A percentile compares a stretch with the other conserved stretches of the same genome.
phyloP scores from a whole-genome alignment of 1,140 invertebrate genomes.

The Euschistus heros region DNA sequence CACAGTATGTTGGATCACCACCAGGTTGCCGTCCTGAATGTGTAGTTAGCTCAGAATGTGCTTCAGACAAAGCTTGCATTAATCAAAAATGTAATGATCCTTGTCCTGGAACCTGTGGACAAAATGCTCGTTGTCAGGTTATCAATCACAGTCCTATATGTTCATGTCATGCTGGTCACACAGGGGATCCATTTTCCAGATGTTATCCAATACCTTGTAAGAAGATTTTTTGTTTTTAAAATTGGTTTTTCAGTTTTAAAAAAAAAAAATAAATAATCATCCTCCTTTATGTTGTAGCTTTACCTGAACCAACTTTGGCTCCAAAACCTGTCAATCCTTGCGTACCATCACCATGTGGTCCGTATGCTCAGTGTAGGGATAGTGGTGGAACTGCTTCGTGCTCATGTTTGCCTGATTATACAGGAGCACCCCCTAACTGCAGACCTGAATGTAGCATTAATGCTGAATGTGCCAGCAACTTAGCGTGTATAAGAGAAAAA shows the following conservation, averaged over 20 bases:
- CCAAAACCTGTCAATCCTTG: slow-evolving; percentile 44
- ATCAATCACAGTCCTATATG: slow-evolving; percentile 54
- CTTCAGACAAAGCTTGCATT: slow-evolving; percentile 55
- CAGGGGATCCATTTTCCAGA: slow-evolving; percentile 53
- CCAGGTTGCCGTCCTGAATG: slow-evolving; percentile 67
- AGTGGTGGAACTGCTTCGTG: slow-evolving; percentile 50
- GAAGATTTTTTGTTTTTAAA: slow-evolving; percentile 27
- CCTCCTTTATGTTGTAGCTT: no score
- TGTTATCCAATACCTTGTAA: slow-evolving; percentile 41
- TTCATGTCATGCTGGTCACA: slow-evolving; percentile 45
- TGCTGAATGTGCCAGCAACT: slow-evolving; percentile 57
- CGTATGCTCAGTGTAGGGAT: slow-evolving; percentile 58
- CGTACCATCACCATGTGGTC: slow-evolving; percentile 57
- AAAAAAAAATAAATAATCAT: no score
- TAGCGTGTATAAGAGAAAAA: slow-evolving; percentile 60
- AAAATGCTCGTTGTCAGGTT: slow-evolving; percentile 56
- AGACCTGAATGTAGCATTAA: slow-evolving; percentile 61
- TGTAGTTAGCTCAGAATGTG: slow-evolving; percentile 61
- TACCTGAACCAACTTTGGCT: slow-evolving; percentile 21
- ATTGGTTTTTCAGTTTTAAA: no score
- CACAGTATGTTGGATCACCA: slow-evolving; percentile 57
- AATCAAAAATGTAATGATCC: slow-evolving; percentile 69
- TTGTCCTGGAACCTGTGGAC: slow-evolving; percentile 65
- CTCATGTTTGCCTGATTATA: slow-evolving; percentile 53
- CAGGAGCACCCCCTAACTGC: slow-evolving; percentile 62